Conservation (phyloP, 2,888 invertebrate genomes). For the Nycteola revayana region DNA sequence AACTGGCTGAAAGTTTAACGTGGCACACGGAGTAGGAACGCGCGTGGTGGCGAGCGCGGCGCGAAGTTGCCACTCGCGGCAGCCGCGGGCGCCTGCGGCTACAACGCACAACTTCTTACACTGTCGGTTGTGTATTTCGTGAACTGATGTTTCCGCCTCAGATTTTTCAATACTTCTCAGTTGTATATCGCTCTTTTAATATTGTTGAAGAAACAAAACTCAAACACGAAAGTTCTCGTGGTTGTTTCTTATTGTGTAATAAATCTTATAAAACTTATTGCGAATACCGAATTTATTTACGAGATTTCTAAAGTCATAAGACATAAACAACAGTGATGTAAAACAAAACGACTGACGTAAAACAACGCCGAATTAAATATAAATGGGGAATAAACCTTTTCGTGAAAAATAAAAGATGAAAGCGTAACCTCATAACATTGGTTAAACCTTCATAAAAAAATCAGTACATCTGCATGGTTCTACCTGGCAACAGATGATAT, state of each 20-base stretch:
- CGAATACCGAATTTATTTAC: slow-evolving; percentile 14
- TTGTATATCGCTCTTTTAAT: slow-evolving; percentile 50
- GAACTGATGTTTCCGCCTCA: slow-evolving; percentile 44
- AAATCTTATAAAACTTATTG: slow-evolving; percentile 41
- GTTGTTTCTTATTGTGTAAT: slow-evolving; percentile 42
- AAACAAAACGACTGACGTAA: slow-evolving; percentile 10
- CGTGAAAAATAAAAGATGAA: slow-evolving; percentile 12
- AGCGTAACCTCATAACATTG: slow-evolving; percentile 7
- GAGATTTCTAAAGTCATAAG: slow-evolving; percentile 28
- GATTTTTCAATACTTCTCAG: slow-evolving; percentile 51
- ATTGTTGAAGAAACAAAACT: slow-evolving; percentile 44
- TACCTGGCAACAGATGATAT: slow-evolving; percentile 10
- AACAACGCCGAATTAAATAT: neutral
- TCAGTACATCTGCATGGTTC: slow-evolving; percentile 1
- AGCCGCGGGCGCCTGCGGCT: slow-evolving; percentile 21
- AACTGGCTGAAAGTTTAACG: slow-evolving; percentile 60
- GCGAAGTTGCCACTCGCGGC: slow-evolving; percentile 28
- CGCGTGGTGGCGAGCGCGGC: slow-evolving; percentile 1
- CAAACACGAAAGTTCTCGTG: slow-evolving; percentile 36
- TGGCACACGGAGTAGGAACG: slow-evolving; percentile 26
- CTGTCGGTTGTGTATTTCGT: slow-evolving; percentile 41
- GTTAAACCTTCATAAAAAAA: slow-evolving; percentile 8
- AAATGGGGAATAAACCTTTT: slow-evolving; percentile 4
- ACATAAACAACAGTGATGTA: slow-evolving; percentile 20
- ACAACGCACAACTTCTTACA: slow-evolving; percentile 49